Evolutionary conservation across 2,888 invertebrate species (phyloP).

Genomic region (Metallyticus violacea): DNA sequence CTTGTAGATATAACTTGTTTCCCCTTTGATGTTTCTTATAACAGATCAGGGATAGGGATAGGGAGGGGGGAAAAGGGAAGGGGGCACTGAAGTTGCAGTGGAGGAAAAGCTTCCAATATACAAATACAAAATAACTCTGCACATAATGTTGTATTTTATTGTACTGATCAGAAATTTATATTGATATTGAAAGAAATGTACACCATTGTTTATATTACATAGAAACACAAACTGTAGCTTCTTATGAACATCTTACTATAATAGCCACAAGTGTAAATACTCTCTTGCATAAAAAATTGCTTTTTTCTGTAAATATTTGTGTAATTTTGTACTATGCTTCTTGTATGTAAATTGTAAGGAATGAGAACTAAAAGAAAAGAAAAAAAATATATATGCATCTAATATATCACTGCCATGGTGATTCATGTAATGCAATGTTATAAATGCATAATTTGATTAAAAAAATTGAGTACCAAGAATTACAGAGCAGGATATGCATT

Average conservation of each 20-base stretch:
- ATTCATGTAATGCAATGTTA: neutral
- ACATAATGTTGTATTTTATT: conserved; percentile 11
- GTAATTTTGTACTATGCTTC: neutral
- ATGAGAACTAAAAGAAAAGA: neutral
- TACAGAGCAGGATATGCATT: neutral
- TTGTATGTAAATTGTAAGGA: neutral
- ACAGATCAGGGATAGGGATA: neutral
- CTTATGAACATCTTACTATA: neutral
- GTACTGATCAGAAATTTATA: neutral
- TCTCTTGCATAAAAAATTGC: neutral
- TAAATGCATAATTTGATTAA: neutral
- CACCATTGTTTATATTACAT: neutral
- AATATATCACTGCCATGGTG: conserved; percentile 2
- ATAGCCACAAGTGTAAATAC: neutral
- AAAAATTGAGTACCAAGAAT: neutral
- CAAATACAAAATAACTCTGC: neutral
- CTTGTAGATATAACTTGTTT: neutral
- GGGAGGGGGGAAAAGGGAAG: neutral
- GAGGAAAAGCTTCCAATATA: neutral
- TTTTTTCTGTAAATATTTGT: neutral
- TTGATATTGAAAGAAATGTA: neutral
- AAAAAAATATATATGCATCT: neutral
- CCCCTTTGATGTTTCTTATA: neutral
- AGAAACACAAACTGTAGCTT: neutral
- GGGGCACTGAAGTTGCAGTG: too few species aligned